Evolutionary conservation across 2,797 vertebrate species (phyloP).

Genomic region (Typhlichthys subterraneus): DNA sequence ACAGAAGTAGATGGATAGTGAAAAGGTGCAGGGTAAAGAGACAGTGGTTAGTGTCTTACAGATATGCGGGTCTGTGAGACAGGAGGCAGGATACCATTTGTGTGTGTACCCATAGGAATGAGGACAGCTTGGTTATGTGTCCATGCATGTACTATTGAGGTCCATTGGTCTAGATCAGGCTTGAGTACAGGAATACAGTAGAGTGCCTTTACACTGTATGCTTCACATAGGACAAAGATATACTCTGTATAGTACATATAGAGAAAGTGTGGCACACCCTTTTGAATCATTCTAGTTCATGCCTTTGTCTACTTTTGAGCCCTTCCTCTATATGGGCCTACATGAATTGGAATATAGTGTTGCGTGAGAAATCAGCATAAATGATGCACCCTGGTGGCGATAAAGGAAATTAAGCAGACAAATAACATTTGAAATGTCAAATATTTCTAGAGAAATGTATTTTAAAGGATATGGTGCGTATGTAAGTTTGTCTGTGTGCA

Average conservation of each 20-base stretch:
- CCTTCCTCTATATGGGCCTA: constrained; percentile 14
- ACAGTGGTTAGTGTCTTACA: too few species aligned
- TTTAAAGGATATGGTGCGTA: too few species aligned
- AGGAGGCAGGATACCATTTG: too few species aligned
- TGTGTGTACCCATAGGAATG: not conserved
- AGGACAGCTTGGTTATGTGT: constrained; percentile 6
- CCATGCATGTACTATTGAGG: constrained; percentile 3
- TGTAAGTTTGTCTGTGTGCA: too few species aligned
- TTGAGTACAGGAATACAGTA: not conserved
- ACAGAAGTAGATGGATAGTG: too few species aligned
- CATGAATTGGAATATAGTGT: not conserved
- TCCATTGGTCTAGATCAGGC: constrained; percentile 19
- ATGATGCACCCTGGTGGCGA: constrained; percentile 32
- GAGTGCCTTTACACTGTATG: not conserved
- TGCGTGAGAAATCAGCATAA: not conserved
- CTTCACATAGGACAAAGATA: constrained; percentile 1
- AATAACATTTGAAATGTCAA: not conserved
- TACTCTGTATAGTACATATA: constrained; percentile 1
- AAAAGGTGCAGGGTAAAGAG: too few species aligned
- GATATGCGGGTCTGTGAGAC: too few species aligned
- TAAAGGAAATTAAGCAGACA: not conserved
- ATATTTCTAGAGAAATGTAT: too few species aligned
- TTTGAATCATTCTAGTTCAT: constrained; percentile 32
- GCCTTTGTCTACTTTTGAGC: constrained; percentile 29
- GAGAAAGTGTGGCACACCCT: constrained; percentile 40